phyloP scores from a whole-genome alignment of 2,888 invertebrate species.

The Eudemis profundana region DNA sequence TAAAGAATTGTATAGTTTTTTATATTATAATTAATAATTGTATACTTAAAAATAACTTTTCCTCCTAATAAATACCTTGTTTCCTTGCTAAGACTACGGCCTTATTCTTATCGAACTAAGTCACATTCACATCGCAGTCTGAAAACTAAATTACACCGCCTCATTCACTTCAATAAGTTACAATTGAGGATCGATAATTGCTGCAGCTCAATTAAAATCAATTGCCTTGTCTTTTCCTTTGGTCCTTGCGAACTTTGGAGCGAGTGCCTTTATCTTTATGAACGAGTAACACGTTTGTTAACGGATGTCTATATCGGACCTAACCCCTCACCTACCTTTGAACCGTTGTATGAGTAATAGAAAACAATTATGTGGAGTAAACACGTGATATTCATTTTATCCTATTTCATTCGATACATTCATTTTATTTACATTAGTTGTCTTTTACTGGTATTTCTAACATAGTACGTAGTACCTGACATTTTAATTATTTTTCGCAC shows the following conservation, averaged over 20 bases:
- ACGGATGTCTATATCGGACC: constrained; percentile 18
- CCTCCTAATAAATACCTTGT: too few relatives aligned
- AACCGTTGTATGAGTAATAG: constrained; percentile 18
- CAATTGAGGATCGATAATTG: constrained; percentile 70
- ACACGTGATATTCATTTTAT: background rate
- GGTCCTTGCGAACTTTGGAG: constrained; percentile 49
- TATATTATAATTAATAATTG: too few relatives aligned
- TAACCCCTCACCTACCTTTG: constrained; percentile 23
- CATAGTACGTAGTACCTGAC: too few relatives aligned
- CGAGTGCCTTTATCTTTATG: constrained; percentile 6
- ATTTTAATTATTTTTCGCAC: too few relatives aligned
- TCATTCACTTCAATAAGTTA: constrained; percentile 56
- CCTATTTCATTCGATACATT: background rate
- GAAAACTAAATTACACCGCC: constrained; percentile 47
- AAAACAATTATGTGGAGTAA: constrained; percentile 2
- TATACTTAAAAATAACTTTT: too few relatives aligned
- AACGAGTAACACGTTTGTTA: background rate
- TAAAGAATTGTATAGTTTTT: too few relatives aligned
- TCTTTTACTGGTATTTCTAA: too few relatives aligned
- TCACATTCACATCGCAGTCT: background rate
- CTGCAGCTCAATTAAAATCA: constrained; percentile 67
- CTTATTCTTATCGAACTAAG: background rate
- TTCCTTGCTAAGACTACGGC: too few relatives aligned
- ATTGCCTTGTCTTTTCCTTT: constrained; percentile 58
- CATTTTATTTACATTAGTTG: background rate